A percentile compares a stretch with the other conserved stretches of the same genome.
Evolutionary conservation across 2,113 vertebrate genomes (phyloP).

Genomic region (Misgurnus mizolepis): DNA sequence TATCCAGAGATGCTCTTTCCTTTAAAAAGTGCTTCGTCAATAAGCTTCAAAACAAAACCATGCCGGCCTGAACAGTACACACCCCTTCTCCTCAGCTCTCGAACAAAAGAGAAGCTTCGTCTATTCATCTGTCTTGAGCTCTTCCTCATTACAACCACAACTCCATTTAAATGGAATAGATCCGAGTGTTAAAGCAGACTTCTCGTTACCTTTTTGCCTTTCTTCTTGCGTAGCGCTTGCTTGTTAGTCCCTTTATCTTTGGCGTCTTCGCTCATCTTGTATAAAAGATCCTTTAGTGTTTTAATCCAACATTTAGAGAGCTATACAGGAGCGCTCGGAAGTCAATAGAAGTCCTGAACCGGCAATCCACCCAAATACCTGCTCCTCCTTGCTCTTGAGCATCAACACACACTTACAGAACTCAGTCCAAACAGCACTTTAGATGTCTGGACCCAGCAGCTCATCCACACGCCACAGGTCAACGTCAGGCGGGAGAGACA

Average conservation of each 20-base stretch:
- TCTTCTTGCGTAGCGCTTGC: constrained; percentile 59
- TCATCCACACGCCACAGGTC: constrained; percentile 55
- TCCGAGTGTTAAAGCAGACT: not conserved
- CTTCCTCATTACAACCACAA: not conserved
- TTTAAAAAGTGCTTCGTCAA: constrained; percentile 27
- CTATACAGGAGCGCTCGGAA: constrained; percentile 4
- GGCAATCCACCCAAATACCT: no score
- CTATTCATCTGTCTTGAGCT: constrained; percentile 9
- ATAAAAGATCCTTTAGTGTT: constrained; percentile 35
- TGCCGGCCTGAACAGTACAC: constrained; percentile 49
- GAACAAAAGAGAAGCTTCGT: constrained; percentile 54
- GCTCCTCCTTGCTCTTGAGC: not conserved
- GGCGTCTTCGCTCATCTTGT: constrained; percentile 65
- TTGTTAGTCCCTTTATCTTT: constrained; percentile 59
- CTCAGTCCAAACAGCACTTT: constrained; percentile 48
- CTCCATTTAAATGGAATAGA: not conserved
- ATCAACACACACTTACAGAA: constrained; percentile 29
- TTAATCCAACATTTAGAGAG: constrained; percentile 84
- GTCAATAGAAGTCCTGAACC: constrained; percentile 77
- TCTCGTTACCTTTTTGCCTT: constrained; percentile 69
- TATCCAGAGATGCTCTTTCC: constrained; percentile 1
- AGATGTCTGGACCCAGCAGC: constrained; percentile 56
- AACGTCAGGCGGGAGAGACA: constrained; percentile 24
- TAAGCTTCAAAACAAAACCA: constrained; percentile 51
- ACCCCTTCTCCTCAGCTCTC: constrained; percentile 46